Conservation (phyloP, 2,888 invertebrate species). For the Leptinotarsa rubiginosa region DNA sequence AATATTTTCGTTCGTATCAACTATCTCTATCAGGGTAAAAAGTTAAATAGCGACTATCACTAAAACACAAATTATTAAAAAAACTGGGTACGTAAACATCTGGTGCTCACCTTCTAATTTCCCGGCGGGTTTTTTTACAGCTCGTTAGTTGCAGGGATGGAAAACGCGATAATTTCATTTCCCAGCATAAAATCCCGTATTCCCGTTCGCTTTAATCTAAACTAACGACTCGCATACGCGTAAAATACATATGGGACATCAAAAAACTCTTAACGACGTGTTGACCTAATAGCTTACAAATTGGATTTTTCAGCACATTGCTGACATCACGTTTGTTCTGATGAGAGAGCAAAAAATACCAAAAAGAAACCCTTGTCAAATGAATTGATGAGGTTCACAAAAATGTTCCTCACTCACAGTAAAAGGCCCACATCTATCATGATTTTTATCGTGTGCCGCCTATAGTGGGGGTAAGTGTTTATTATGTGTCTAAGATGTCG, state of each 20-base stretch:
- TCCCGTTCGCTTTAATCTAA: not conserved
- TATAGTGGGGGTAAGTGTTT: too few species aligned
- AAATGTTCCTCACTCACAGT: not conserved
- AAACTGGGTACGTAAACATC: not conserved
- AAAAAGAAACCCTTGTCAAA: not conserved
- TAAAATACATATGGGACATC: conserved; percentile 9
- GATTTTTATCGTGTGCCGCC: too few species aligned
- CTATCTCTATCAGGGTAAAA: too few species aligned
- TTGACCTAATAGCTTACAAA: conserved; percentile 6
- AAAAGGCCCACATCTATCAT: too few species aligned
- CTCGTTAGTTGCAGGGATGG: not conserved
- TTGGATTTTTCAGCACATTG: not conserved
- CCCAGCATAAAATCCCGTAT: not conserved
- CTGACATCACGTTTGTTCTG: not conserved
- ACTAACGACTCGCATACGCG: conserved; percentile 7
- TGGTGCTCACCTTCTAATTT: not conserved
- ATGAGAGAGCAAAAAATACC: not conserved
- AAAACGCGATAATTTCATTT: conserved; percentile 3
- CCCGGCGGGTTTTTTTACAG: not conserved
- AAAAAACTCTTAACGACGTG: conserved; percentile 7
- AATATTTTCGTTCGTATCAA: too few species aligned
- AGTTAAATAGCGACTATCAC: not conserved
- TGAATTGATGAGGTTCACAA: not conserved
- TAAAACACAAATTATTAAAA: not conserved
- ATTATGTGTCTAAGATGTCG: too few species aligned